These are phyloP conservation scores for Oxytorus armatus DNA, from an alignment of 2,888 invertebrate genomes.

Conservation along the genomic window DNA sequence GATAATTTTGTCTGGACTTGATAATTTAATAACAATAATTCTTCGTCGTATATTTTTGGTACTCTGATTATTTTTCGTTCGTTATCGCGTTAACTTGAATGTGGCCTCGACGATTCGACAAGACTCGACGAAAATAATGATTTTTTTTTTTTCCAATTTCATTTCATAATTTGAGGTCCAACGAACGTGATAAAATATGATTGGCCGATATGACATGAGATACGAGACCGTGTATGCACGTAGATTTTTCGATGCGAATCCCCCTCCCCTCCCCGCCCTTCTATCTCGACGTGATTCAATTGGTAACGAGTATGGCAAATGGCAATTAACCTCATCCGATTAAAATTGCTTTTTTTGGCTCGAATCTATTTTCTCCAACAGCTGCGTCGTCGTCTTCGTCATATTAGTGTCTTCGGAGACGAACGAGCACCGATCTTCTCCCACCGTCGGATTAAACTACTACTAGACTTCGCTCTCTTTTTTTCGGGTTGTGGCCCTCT, in stretches of 20 bases:
- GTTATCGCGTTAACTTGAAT: not conserved
- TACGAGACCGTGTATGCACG: slow-evolving; percentile 7
- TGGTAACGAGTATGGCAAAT: slow-evolving; percentile 51
- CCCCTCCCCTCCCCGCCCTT: not conserved
- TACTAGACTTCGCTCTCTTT: slow-evolving; percentile 14
- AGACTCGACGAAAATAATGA: not conserved
- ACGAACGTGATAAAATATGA: slow-evolving; percentile 42
- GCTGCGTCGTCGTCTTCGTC: slow-evolving; percentile 17
- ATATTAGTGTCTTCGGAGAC: slow-evolving; percentile 9
- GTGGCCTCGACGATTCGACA: not conserved
- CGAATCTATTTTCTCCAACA: slow-evolving; percentile 72
- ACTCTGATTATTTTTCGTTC: not conserved
- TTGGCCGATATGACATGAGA: slow-evolving; percentile 4
- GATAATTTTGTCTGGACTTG: not conserved
- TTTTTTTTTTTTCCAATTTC: slow-evolving; percentile 14
- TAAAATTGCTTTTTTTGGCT: slow-evolving; percentile 67
- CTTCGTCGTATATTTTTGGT: slow-evolving; percentile 7
- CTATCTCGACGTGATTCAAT: slow-evolving; percentile 29
- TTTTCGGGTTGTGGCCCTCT: slow-evolving; percentile 1
- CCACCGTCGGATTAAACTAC: slow-evolving; percentile 6
- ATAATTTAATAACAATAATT: not conserved
- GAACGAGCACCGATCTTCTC: slow-evolving; percentile 16
- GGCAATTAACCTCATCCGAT: slow-evolving; percentile 70
- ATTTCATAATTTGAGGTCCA: slow-evolving; percentile 2
- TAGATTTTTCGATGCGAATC: slow-evolving; percentile 29